phyloP scores from a whole-genome alignment of 1,140 invertebrate genomes.

The Drosophila carrolli region DNA sequence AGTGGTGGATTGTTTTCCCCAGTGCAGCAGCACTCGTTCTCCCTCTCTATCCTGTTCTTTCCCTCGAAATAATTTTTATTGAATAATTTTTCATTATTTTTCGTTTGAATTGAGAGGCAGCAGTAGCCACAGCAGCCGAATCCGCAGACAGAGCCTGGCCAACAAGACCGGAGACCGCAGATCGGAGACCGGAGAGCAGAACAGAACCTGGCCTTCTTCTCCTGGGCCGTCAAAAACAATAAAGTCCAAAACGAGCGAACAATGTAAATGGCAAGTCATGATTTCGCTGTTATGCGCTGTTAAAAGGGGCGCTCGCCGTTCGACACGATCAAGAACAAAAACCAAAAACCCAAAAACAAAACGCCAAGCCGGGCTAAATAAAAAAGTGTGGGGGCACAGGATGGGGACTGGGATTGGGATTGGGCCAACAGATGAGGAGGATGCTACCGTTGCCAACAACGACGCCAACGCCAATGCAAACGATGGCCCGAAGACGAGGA shows the following conservation, averaged over 20 bases:
- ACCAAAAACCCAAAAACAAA: conserved; percentile 55
- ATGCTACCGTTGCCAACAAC: conserved; percentile 72
- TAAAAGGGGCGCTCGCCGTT: conserved; percentile 84
- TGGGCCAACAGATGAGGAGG: conserved; percentile 43
- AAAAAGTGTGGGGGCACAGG: conserved; percentile 51
- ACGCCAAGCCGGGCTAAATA: too few species aligned
- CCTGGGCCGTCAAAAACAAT: conserved; percentile 81
- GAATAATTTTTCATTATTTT: conserved; percentile 85
- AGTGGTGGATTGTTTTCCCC: neutral
- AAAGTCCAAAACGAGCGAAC: conserved; percentile 84
- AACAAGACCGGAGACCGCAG: conserved; percentile 17
- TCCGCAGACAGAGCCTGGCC: conserved; percentile 36
- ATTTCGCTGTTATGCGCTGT: conserved; percentile 84
- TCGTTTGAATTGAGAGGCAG: conserved; percentile 81
- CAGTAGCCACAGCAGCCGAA: conserved; percentile 11
- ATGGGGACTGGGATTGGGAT: conserved; percentile 18
- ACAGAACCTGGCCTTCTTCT: conserved; percentile 29
- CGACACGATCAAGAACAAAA: conserved; percentile 84
- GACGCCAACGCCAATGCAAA: conserved; percentile 62
- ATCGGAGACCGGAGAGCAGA: conserved; percentile 13
- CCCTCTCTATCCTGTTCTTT: conserved; percentile 26
- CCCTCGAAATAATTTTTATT: conserved; percentile 84
- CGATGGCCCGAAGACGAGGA: conserved; percentile 51
- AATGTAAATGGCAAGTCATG: conserved; percentile 85
- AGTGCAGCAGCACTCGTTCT: conserved; percentile 20